Conservation (phyloP, 2,797 vertebrate species). For the Tragopan temminckii region DNA sequence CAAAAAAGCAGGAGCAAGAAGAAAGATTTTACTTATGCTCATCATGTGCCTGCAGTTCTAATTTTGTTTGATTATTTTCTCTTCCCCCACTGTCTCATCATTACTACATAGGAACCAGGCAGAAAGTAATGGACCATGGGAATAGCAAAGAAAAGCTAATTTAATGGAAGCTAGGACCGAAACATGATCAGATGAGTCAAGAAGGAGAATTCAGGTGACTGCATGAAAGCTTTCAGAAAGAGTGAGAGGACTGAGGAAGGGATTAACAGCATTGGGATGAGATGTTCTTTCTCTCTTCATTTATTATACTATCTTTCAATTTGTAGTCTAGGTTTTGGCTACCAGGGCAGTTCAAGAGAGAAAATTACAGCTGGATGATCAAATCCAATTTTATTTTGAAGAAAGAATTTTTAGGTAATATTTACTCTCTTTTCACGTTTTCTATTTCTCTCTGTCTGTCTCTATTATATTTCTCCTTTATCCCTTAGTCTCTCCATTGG, state of each 20-base stretch:
- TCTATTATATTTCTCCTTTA: not conserved
- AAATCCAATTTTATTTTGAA: not conserved
- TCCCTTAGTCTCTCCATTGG: not conserved
- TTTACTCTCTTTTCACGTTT: not conserved
- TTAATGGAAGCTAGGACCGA: constrained; percentile 1
- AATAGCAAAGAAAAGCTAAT: constrained; percentile 25
- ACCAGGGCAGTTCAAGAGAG: not conserved
- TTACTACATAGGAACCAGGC: constrained; percentile 7
- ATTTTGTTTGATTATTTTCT: constrained; percentile 53
- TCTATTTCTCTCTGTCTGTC: not conserved
- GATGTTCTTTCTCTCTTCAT: not conserved
- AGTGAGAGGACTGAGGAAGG: not conserved
- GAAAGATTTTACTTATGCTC: not conserved
- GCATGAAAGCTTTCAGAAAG: not conserved
- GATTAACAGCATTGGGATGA: not conserved
- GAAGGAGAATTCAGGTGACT: not conserved
- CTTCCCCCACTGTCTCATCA: not conserved
- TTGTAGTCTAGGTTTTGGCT: not conserved
- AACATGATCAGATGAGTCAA: not conserved
- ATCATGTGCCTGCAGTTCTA: constrained; percentile 15
- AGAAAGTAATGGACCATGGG: constrained; percentile 38
- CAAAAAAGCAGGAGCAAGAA: not conserved
- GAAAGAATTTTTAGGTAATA: not conserved
- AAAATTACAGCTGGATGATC: not conserved
- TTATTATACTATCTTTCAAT: not conserved